phyloP scores from a whole-genome alignment of 2,888 invertebrate genomes.

The Lutraria lutraria region DNA sequence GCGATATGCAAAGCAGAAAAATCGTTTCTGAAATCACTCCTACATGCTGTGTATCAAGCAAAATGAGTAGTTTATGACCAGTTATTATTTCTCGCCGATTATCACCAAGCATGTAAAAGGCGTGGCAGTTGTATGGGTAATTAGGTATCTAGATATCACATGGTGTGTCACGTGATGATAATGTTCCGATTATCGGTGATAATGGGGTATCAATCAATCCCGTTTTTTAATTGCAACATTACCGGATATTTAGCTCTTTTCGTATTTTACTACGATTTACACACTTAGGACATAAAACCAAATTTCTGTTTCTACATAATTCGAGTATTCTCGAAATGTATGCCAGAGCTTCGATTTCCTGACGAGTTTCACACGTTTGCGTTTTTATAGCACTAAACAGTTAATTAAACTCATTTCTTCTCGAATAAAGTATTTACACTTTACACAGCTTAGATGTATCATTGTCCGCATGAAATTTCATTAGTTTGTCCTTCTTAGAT shows the following conservation, averaged over 20 bases:
- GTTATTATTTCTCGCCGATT: background rate
- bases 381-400: background rate
- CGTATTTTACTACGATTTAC: too few species aligned
- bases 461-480: background rate
- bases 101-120: background rate
- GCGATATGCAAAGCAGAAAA: too few species aligned
- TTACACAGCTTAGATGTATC: background rate
- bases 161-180: conserved; percentile 10
- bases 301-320: too few species aligned
- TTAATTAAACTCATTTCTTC: background rate
- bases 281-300: too few species aligned
- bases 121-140: conserved; percentile 3
- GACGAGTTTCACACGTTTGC: too few species aligned
- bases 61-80: background rate
- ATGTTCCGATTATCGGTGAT: conserved; percentile 12
- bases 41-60: background rate
- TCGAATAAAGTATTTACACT: background rate
- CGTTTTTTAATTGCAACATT: conserved; percentile 4
- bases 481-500: background rate
- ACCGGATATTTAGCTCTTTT: background rate
- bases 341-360: too few species aligned
- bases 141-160: background rate
- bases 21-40: background rate
- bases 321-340: too few species aligned
- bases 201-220: conserved; percentile 9